phyloP scores from a whole-genome alignment of 1,140 invertebrate genomes.

The Anadara kagoshimensis region DNA sequence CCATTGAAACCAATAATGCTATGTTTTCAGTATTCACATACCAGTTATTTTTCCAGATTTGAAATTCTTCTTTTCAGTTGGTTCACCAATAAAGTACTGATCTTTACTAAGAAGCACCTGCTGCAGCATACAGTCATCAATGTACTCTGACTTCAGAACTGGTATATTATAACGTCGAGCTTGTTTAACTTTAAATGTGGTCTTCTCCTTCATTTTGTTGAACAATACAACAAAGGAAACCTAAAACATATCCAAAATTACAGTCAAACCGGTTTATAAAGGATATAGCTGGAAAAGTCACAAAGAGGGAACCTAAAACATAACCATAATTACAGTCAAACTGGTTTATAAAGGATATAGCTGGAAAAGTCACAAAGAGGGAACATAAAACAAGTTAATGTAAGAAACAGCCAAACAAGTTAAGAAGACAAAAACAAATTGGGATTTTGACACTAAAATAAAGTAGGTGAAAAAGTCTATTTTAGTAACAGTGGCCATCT shows the following conservation, averaged over 20 bases:
- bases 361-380: constrained; percentile 8
- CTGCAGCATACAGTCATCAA: constrained; percentile 57
- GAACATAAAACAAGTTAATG: constrained; percentile 22
- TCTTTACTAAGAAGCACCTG: constrained; percentile 43
- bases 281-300: not conserved
- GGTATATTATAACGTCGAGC: constrained; percentile 62
- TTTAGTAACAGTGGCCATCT: no score
- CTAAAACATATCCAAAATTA: constrained; percentile 18
- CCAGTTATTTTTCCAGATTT: constrained; percentile 64
- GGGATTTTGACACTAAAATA: no score
- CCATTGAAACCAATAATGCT: no score
- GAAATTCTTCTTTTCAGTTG: constrained; percentile 56
- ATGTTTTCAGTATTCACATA: constrained; percentile 13
- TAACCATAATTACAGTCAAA: not conserved
- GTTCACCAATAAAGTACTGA: constrained; percentile 51
- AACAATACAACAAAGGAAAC: constrained; percentile 55
- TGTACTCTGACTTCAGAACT: constrained; percentile 59
- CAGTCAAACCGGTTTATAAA: not conserved
- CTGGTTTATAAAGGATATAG: no score
- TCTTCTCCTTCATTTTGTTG: constrained; percentile 53
- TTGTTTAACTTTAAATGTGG: constrained; percentile 62
- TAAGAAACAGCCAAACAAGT: not conserved
- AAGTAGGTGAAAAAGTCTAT: no score
- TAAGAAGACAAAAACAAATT: no score
- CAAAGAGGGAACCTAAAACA: constrained; percentile 36